phyloP scores from a whole-genome alignment of 2,888 invertebrate genomes.

The Alsophila aescularia region DNA sequence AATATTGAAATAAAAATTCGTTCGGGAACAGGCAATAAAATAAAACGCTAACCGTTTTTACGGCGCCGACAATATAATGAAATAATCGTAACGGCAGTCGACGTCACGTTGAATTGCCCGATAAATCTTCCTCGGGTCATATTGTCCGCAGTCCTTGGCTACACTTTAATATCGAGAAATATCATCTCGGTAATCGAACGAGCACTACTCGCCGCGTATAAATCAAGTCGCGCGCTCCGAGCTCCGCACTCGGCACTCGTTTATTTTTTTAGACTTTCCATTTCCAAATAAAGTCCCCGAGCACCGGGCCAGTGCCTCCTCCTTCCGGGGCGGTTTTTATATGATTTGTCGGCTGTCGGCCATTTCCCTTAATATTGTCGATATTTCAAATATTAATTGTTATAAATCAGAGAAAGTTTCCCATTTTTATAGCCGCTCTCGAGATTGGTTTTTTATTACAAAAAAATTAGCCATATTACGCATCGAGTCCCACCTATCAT shows the following conservation, averaged over 20 bases:
- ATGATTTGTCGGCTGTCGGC: slow-evolving; percentile 83
- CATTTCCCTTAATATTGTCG: slow-evolving; percentile 83
- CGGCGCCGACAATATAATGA: slow-evolving; percentile 83
- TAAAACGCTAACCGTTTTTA: slow-evolving; percentile 82
- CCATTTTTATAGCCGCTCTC: slow-evolving; percentile 67
- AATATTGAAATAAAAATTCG: slow-evolving; percentile 81
- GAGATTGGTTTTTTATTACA: slow-evolving; percentile 74
- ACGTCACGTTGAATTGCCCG: slow-evolving; percentile 78
- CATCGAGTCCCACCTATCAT: slow-evolving; percentile 39
- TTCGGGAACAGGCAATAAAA: slow-evolving; percentile 76
- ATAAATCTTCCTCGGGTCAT: slow-evolving; percentile 84
- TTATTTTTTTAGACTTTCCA: slow-evolving; percentile 84
- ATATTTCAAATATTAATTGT: slow-evolving; percentile 85
- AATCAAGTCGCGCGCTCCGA: slow-evolving; percentile 60
- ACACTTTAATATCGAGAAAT: slow-evolving; percentile 85
- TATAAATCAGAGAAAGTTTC: slow-evolving; percentile 81
- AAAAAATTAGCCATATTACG: slow-evolving; percentile 60
- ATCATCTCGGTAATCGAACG: slow-evolving; percentile 82
- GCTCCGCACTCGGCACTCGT: slow-evolving; percentile 74
- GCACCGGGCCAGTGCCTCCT: slow-evolving; percentile 81
- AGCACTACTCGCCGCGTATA: slow-evolving; percentile 75
- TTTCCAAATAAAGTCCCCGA: slow-evolving; percentile 83
- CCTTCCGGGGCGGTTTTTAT: slow-evolving; percentile 82
- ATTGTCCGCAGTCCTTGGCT: slow-evolving; percentile 79
- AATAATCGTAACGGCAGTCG: slow-evolving; percentile 83